Base-by-base conservation (phyloP, 2,888 invertebrate genomes). In the Chelonus formosanus region DNA sequence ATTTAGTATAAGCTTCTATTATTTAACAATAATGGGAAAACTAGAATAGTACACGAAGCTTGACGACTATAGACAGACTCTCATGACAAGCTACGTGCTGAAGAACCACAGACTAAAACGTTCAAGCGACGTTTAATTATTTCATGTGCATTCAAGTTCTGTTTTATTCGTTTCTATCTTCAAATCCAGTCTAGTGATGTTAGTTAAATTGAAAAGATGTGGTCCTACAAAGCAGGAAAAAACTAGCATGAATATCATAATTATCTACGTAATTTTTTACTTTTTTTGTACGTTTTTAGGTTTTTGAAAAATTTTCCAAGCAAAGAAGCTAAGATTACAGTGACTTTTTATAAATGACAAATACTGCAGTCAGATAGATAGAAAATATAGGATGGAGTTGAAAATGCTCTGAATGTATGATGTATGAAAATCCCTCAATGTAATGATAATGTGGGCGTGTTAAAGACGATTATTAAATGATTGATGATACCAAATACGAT, bases 111-210 rank as follows among this genome's bases (percentile, higher is more conserved):
- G 32, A 45, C 32, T 44, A 44, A 44, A 32, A 32, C 57, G 44
- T 34, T 57, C 76, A 75, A 78, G 69, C 79, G 79, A 78, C 78
- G 69, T 80, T 80, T 80, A 79, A 80, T 80, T 80, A 80, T 75
- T 76, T 73, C 72, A 73, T 73, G 75, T 68, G 70, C 73, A 75
- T 75, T 74, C 73, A 67, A 53, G 36, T 35, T 45, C 47, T 45
- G 31, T 45, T 20, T 44, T 62, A 34, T 61, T 69, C 57, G 67
- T 69, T 64, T 75, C 71, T 70, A 73, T 70, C 68, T 71, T 69
- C 65, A 70, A 63, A 67, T 73, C 69, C 67, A 2, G 48, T 67
- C 65, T 63, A 35, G 54, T 63, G 61, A 61, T n/a, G 31, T 31
- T 7, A 44, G 20, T 8, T 20, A 44, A 44, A 57, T 31, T 31